Evolutionary conservation across 1,140 invertebrate species (phyloP).

Genomic region (Camponotus vicinus): DNA sequence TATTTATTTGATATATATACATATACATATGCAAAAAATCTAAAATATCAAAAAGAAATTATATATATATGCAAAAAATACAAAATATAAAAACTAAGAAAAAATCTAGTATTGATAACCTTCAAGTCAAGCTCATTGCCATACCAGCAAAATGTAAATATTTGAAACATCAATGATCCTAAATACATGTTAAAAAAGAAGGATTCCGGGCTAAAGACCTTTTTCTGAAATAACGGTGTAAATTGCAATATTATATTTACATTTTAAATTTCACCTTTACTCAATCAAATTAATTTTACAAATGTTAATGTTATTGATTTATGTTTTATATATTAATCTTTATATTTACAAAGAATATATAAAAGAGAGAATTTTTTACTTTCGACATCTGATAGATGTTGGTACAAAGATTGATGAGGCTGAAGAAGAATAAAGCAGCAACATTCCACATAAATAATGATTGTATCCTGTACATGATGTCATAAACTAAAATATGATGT

Average conservation of each 20-base stretch:
- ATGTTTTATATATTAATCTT: background rate
- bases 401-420: constrained; percentile 49
- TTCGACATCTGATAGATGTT: constrained; percentile 56
- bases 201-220: constrained; percentile 32
- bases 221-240: constrained; percentile 10
- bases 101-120: background rate
- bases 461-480: constrained; percentile 39
- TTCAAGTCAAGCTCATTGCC: constrained; percentile 64
- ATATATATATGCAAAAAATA: background rate
- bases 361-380: background rate
- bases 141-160: constrained; percentile 65
- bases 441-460: constrained; percentile 44
- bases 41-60: background rate
- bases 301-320: background rate
- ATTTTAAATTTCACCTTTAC: background rate
- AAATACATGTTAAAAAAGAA: constrained; percentile 24
- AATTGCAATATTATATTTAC: background rate
- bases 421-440: constrained; percentile 40
- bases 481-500: constrained; percentile 40
- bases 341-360: background rate
- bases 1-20: too few species aligned
- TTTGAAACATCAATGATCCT: constrained; percentile 52
- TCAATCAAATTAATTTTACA: too few species aligned
- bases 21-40: background rate
- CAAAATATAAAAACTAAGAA: background rate